Percentiles rank a stretch among this genome's conserved stretches.
phyloP scores from a whole-genome alignment of 1,140 invertebrate genomes.

The Brachystomella parvula region DNA sequence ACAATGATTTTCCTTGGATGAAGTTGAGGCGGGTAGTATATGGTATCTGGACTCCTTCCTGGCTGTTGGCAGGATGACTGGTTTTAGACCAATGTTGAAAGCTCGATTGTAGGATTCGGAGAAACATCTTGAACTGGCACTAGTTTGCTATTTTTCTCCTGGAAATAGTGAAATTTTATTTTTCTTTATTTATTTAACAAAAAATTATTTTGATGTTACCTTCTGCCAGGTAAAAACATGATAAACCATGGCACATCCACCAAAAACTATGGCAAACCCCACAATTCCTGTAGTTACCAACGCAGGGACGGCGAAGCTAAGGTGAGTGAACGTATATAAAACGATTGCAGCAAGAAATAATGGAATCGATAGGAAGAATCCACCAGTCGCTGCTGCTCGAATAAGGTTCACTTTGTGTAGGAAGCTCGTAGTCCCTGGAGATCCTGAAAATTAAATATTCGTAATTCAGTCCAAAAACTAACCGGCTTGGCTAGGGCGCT shows the following conservation, averaged over 20 bases:
- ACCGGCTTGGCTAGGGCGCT: too few species aligned
- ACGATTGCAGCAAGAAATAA: constrained; percentile 37
- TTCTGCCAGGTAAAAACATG: constrained; percentile 37
- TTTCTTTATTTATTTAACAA: not conserved
- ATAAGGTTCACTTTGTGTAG: constrained; percentile 33
- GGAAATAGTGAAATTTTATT: too few species aligned
- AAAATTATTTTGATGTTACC: constrained; percentile 17
- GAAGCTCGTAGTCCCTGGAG: constrained; percentile 34
- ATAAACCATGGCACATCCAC: constrained; percentile 36
- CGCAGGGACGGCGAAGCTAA: constrained; percentile 31
- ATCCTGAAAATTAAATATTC: constrained; percentile 22
- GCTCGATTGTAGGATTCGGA: constrained; percentile 35
- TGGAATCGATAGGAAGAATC: constrained; percentile 37
- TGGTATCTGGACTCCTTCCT: too few species aligned
- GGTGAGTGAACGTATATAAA: constrained; percentile 37
- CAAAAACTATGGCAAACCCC: constrained; percentile 31
- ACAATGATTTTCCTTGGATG: too few species aligned
- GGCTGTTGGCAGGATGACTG: not conserved
- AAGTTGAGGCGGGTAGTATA: too few species aligned
- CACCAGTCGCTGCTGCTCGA: constrained; percentile 35
- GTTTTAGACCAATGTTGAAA: constrained; percentile 36
- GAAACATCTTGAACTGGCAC: constrained; percentile 26
- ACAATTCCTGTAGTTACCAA: constrained; percentile 31
- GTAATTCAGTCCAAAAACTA: too few species aligned
- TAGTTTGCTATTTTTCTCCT: constrained; percentile 35